phyloP scores from a whole-genome alignment of 2,888 invertebrate genomes.

The Meliscaeva auricollis region DNA sequence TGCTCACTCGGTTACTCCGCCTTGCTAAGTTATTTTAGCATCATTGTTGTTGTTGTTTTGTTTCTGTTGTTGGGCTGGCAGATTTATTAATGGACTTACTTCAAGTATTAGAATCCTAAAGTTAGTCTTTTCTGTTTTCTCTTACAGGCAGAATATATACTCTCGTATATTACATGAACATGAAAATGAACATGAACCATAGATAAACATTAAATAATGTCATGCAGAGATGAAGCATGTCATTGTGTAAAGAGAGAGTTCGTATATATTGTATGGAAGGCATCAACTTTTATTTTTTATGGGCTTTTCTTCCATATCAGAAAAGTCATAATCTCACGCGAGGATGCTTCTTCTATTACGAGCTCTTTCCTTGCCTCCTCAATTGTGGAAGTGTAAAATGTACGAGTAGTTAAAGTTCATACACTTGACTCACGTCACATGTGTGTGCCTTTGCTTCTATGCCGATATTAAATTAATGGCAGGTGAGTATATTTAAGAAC shows the following conservation, averaged over 20 bases:
- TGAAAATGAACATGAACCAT: conserved; percentile 20
- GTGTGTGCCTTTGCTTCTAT: not conserved
- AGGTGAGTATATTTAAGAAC: conserved; percentile 8
- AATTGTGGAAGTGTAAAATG: conserved; percentile 13
- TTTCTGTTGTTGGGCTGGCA: conserved; percentile 32
- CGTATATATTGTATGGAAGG: not conserved
- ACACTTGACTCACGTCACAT: not conserved
- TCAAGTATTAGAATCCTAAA: conserved; percentile 66
- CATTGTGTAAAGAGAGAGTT: not conserved
- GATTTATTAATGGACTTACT: conserved; percentile 75
- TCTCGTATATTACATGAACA: not conserved
- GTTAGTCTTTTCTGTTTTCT: conserved; percentile 66
- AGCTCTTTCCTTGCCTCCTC: not conserved
- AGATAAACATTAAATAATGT: conserved; percentile 30
- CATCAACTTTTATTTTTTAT: conserved; percentile 12
- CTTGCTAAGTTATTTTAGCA: conserved; percentile 8
- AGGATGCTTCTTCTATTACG: not conserved
- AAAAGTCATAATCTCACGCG: conserved; percentile 5
- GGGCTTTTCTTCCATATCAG: not conserved
- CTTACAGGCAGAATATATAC: not conserved
- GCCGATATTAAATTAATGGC: not conserved
- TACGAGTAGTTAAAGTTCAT: conserved; percentile 8
- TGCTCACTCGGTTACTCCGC: conserved; percentile 13
- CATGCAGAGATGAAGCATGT: conserved; percentile 18
- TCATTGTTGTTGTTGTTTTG: conserved; percentile 17